Percentiles rank a stretch among this genome's conserved stretches.
These are phyloP conservation scores for Pelecanus crispus DNA, from an alignment of 2,113 vertebrate species.

Conservation along the genomic window DNA sequence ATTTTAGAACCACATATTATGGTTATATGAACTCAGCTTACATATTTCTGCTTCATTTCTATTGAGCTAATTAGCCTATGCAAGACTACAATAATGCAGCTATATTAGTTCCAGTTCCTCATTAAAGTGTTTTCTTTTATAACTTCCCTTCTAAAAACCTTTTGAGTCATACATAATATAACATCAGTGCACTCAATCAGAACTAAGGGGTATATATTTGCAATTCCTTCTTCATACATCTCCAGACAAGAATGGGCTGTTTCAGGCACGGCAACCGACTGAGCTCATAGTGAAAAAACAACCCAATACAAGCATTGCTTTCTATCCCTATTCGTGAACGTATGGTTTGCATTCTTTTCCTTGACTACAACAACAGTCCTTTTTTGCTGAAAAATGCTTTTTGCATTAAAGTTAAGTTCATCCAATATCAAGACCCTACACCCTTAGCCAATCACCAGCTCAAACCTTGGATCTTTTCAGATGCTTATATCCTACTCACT, in stretches of 20 bases:
- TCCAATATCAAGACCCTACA: neutral
- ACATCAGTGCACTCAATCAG: neutral
- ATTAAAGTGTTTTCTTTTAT: neutral
- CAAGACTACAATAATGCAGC: neutral
- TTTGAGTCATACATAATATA: neutral
- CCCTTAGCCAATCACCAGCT: neutral
- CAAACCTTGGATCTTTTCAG: neutral
- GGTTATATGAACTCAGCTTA: neutral
- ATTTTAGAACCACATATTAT: neutral
- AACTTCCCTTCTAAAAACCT: neutral
- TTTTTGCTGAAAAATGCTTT: neutral
- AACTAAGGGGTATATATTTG: neutral
- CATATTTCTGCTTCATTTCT: neutral
- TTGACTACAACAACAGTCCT: neutral
- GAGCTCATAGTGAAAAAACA: neutral
- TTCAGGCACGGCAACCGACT: neutral
- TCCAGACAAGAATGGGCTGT: neutral
- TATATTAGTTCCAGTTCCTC: neutral
- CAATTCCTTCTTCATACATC: neutral
- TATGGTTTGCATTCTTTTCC: neutral
- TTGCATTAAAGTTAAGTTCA: neutral
- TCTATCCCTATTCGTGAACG: neutral
- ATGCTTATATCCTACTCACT: neutral
- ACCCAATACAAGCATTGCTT: neutral
- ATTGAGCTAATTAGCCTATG: neutral